These are phyloP conservation scores for Actinia equina DNA, from an alignment of 64 coral and sea anemone species.

Conservation along the genomic window DNA sequence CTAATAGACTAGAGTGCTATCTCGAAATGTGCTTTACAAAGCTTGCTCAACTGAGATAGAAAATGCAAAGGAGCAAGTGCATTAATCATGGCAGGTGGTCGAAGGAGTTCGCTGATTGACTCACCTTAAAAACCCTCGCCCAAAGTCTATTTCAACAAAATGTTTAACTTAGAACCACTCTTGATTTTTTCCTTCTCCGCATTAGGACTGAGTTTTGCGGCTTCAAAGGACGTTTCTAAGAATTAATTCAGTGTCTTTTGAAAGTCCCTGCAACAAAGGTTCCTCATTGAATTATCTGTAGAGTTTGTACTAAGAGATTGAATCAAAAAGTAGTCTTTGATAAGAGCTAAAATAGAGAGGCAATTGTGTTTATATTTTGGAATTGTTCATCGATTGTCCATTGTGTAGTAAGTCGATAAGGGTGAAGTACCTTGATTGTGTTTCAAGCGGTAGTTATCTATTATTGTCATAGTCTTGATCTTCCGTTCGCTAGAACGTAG, in stretches of 20 bases:
- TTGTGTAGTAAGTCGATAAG: constrained; percentile 2
- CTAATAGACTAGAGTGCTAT: background rate
- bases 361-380: constrained; percentile 14
- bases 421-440: background rate
- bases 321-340: background rate
- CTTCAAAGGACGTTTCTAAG: background rate
- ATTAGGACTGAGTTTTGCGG: background rate
- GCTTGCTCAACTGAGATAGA: background rate
- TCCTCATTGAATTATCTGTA: background rate
- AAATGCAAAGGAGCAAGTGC: background rate
- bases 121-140: background rate
- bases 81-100: constrained; percentile 1
- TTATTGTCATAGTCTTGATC: background rate
- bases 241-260: background rate
- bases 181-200: background rate
- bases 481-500: background rate
- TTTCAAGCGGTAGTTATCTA: background rate
- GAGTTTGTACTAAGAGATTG: background rate
- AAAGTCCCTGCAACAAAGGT: background rate
- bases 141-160: background rate
- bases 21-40: background rate
- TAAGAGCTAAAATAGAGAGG: constrained; percentile 7
- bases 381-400: constrained; percentile 8
- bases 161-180: background rate
- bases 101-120: background rate